Conservation (phyloP, 2,888 invertebrate genomes). For the Laothoe populi region DNA sequence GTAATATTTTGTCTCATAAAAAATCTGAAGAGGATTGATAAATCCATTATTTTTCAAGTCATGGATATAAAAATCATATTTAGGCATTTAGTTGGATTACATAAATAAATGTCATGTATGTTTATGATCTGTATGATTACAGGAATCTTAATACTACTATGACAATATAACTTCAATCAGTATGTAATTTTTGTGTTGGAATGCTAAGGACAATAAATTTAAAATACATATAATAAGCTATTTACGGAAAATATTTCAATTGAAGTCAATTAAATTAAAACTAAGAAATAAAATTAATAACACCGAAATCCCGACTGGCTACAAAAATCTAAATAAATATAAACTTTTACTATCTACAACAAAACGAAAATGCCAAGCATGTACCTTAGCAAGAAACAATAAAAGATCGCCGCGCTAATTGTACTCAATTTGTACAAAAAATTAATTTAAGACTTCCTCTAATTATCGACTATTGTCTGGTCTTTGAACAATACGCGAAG, state of each 20-base stretch:
- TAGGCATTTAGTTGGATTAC: too few relatives aligned
- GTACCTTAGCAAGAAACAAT: conserved; percentile 9
- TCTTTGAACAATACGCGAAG: neutral
- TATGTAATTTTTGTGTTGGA: too few relatives aligned
- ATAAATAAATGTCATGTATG: too few relatives aligned
- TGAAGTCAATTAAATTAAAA: neutral
- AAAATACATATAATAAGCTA: neutral
- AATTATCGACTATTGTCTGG: neutral
- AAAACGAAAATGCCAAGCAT: neutral
- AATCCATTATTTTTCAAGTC: too few relatives aligned
- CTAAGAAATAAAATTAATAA: neutral
- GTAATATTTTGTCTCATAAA: too few relatives aligned
- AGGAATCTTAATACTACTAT: too few relatives aligned
- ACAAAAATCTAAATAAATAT: neutral
- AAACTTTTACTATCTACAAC: neutral
- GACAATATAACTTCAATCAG: too few relatives aligned
- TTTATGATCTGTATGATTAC: too few relatives aligned
- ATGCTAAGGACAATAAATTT: too few relatives aligned
- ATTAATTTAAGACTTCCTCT: neutral
- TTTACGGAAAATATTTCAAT: neutral
- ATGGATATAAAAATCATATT: too few relatives aligned
- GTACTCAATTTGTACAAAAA: conserved; percentile 21
- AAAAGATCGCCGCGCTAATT: conserved; percentile 3
- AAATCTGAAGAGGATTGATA: too few relatives aligned
- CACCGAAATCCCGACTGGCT: neutral